Percentiles rank a stretch among this genome's conserved stretches.
Conservation (phyloP, 2,113 vertebrate genomes). For the Tragelaphus buxtoni region DNA sequence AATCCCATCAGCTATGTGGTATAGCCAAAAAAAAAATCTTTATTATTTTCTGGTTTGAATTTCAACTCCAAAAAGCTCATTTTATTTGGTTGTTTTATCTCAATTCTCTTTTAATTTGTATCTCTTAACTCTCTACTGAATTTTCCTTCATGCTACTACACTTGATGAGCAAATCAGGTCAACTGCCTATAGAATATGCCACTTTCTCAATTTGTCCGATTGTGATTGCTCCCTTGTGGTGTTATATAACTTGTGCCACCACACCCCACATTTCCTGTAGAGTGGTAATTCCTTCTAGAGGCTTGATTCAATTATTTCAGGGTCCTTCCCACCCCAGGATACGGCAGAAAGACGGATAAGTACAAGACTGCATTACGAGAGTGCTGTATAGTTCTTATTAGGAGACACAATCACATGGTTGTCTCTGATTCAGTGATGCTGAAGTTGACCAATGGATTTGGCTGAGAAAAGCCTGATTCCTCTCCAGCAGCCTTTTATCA, state of each 20-base stretch:
- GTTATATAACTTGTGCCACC: background rate
- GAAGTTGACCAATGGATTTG: background rate
- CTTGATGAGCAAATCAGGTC: background rate
- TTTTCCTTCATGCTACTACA: background rate
- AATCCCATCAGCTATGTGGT: background rate
- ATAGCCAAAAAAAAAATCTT: background rate
- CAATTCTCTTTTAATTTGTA: background rate
- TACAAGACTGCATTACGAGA: background rate
- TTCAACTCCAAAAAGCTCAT: background rate
- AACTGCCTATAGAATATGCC: background rate
- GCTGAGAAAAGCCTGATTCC: background rate
- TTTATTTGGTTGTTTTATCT: background rate
- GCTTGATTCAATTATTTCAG: background rate
- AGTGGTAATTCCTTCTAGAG: background rate
- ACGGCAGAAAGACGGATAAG: background rate
- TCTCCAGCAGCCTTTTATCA: background rate
- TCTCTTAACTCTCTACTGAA: background rate
- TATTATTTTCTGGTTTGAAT: background rate
- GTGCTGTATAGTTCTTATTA: background rate
- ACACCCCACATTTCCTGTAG: background rate
- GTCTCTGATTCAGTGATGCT: background rate
- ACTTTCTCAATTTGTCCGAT: background rate
- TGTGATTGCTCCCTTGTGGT: background rate
- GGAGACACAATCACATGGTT: background rate
- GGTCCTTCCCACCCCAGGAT: background rate